phyloP scores from a whole-genome alignment of 2,113 vertebrate species.

The Micromys minutus region DNA sequence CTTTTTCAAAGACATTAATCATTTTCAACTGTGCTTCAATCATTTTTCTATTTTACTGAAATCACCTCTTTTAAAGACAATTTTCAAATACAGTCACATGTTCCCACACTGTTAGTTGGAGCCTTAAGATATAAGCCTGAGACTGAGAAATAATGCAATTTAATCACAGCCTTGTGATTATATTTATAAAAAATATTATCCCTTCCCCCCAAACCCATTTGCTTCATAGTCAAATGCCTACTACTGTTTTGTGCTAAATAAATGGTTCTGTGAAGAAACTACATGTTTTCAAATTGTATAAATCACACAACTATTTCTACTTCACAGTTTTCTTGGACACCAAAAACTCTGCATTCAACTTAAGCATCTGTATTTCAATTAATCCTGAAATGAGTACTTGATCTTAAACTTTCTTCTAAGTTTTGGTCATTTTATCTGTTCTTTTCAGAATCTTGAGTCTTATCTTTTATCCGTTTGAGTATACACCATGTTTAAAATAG shows the following conservation, averaged over 20 bases:
- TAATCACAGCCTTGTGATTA: background rate
- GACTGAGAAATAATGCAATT: background rate
- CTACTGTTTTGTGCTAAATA: background rate
- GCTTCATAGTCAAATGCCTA: background rate
- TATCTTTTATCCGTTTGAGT: background rate
- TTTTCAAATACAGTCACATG: background rate
- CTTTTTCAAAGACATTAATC: background rate
- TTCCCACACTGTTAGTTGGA: background rate
- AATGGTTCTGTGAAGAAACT: background rate
- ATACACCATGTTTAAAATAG: background rate
- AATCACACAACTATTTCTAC: background rate
- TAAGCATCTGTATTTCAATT: slow-evolving; percentile 9
- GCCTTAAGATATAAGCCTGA: background rate
- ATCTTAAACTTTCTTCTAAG: slow-evolving; percentile 2
- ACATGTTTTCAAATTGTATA: background rate
- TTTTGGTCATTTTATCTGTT: background rate
- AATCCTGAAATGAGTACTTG: background rate
- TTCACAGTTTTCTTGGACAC: background rate
- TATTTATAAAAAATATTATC: background rate
- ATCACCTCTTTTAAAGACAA: background rate
- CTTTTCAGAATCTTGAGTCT: background rate
- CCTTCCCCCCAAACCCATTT: background rate
- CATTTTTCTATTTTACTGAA: background rate
- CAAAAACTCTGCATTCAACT: background rate
- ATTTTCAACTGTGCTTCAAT: background rate